Evolutionary conservation across 2,888 invertebrate species (phyloP), one percentile per base, ranked within the genome.

Genomic region (Perdita meconis): DNA sequence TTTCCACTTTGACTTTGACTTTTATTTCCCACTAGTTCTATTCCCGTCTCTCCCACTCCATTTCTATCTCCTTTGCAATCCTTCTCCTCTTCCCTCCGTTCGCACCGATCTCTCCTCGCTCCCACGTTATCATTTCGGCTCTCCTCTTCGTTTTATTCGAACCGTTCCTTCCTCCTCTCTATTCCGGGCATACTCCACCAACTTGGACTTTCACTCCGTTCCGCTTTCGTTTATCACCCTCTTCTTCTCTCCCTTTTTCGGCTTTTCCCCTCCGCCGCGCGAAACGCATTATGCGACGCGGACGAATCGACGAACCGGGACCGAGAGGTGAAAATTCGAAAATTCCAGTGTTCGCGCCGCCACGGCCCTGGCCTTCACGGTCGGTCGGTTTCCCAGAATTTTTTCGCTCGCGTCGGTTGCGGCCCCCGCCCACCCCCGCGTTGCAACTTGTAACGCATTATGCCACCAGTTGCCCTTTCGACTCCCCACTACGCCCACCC

Each of bases 381-480:
- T 56, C 68, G 22, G 61, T 59, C 55, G 80, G 22, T 83, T 78
- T 85, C 77, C 74, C 26, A 72, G 81, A 81, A 75, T 79, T 74
- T 64, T 66, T 79, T 53, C 55, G 30, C 30, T 60, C 57, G 53
- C 53, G 53, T 64, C 63, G 13, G 64, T 69, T 60, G 55, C 65
- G 65, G 36, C 56, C 38, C 61, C 53, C 38, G 56, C 40, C 47
- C 24, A n/a, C 30, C 53, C 3, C n/a, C 4, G n/a, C n/a, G 5
- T 51, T 4, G n/a, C 57, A 22, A 30, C 30, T 19, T 40, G n/a
- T 47, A 67, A 60, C 34, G 24, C 59, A 42, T 56, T 19, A n/a
- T 16, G 26, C 30, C 34, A 50, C 13, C 44, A 24, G 59, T 44
- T 44, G 53, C 30, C 34, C 44, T 19, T 10, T 10, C 5, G 0